A percentile compares a stretch with the other conserved stretches of the same genome.
Conservation (phyloP, 2,797 vertebrate species). For the Brotula barbata region DNA sequence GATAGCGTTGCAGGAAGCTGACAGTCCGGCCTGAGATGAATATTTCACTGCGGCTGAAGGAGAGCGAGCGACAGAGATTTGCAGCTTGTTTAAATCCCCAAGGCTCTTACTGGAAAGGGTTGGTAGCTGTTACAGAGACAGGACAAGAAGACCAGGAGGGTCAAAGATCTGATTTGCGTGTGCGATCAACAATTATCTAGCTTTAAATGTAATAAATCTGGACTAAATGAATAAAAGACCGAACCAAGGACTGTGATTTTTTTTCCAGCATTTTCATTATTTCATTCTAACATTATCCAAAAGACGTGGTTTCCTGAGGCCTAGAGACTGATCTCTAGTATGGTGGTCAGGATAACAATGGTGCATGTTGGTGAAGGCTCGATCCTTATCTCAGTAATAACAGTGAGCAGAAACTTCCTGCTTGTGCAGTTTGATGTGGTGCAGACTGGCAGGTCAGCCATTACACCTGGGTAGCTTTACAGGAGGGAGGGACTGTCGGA, state of each 20-base stretch:
- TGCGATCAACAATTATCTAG: neutral
- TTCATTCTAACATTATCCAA: no score
- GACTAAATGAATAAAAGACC: neutral
- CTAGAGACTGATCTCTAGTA: constrained; percentile 19
- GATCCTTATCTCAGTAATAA: constrained; percentile 64
- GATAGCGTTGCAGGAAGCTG: constrained; percentile 51
- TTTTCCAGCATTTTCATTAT: neutral
- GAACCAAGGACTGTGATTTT: neutral
- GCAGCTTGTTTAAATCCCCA: constrained; percentile 36
- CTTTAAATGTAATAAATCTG: neutral
- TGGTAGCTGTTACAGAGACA: constrained; percentile 47
- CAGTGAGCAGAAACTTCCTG: constrained; percentile 69
- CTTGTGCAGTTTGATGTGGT: constrained; percentile 74
- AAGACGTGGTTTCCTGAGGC: constrained; percentile 4
- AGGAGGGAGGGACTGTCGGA: constrained; percentile 63
- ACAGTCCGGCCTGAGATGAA: constrained; percentile 37
- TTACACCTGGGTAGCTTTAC: constrained; percentile 67
- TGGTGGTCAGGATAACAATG: constrained; percentile 28
- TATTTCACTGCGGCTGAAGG: constrained; percentile 40
- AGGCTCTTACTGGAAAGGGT: constrained; percentile 22
- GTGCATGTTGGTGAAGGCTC: constrained; percentile 21
- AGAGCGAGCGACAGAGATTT: constrained; percentile 29
- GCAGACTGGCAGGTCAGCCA: constrained; percentile 43
- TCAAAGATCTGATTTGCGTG: no score
- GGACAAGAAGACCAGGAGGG: constrained; percentile 34